Conservation (phyloP, 2,113 vertebrate genomes). For the Pica pica region DNA sequence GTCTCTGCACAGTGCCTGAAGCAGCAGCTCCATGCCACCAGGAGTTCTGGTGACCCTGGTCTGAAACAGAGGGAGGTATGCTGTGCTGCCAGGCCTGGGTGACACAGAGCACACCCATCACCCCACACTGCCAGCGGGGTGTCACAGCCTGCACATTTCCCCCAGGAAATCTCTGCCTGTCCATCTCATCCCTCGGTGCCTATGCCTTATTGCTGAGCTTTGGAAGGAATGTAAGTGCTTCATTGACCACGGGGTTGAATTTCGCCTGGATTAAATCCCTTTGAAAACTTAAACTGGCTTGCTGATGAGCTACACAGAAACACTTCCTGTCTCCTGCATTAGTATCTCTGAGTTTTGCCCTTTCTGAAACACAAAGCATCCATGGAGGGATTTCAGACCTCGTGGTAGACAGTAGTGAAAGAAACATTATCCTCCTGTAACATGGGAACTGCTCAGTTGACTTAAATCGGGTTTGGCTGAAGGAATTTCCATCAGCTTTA, state of each 20-base stretch:
- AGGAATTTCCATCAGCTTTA: neutral
- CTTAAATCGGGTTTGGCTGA: neutral
- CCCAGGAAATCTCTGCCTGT: neutral
- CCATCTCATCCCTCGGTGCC: neutral
- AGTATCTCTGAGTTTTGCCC: neutral
- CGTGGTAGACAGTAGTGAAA: neutral
- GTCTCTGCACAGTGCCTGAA: neutral
- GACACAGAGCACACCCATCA: neutral
- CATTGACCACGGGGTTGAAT: constrained; percentile 15
- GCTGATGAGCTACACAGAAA: constrained; percentile 31
- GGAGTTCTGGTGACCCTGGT: neutral
- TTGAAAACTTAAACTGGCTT: constrained; percentile 47
- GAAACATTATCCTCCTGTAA: neutral
- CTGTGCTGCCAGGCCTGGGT: neutral
- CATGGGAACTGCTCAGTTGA: neutral
- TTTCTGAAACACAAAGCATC: constrained; percentile 18
- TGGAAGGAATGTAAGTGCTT: neutral
- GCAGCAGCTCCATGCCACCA: neutral
- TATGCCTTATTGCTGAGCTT: neutral
- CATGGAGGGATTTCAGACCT: constrained; percentile 4
- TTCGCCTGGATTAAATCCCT: neutral
- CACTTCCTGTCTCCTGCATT: constrained; percentile 21
- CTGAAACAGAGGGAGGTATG: neutral
- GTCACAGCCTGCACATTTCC: neutral
- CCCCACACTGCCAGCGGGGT: fast-evolving